phyloP scores from a whole-genome alignment of 2,797 vertebrate species.

The Tympanoctomys barrerae region DNA sequence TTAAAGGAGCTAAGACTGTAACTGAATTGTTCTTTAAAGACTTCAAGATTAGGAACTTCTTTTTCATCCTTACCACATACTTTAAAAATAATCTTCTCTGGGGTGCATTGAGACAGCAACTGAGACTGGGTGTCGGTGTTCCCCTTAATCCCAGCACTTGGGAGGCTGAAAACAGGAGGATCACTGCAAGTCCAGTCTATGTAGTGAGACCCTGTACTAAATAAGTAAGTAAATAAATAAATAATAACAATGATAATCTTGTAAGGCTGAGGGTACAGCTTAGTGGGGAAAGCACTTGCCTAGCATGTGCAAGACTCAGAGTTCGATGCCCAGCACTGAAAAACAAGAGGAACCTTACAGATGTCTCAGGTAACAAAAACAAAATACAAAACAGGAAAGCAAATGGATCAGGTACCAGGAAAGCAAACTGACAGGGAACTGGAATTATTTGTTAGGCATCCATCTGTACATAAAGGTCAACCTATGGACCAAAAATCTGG shows the following conservation, averaged over 20 bases:
- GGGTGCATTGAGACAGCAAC: too few relatives aligned
- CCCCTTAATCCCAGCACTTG: too few relatives aligned
- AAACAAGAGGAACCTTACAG: neutral
- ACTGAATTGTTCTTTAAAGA: slow-evolving; percentile 38
- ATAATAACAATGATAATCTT: too few relatives aligned
- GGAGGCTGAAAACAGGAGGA: too few relatives aligned
- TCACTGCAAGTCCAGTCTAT: too few relatives aligned
- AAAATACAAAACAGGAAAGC: neutral
- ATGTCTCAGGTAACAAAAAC: neutral
- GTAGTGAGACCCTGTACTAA: too few relatives aligned
- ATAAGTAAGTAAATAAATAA: too few relatives aligned
- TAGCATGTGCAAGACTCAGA: neutral
- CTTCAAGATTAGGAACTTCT: neutral
- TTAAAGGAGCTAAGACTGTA: neutral
- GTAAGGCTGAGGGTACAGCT: neutral
- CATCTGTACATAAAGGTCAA: neutral
- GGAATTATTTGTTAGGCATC: neutral
- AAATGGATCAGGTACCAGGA: neutral
- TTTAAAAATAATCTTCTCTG: neutral
- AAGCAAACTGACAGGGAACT: neutral
- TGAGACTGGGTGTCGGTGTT: too few relatives aligned
- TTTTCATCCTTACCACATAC: neutral
- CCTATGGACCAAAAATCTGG: neutral
- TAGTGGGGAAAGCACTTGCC: neutral
- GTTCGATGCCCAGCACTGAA: too few relatives aligned